Base-by-base conservation (phyloP, 2,113 vertebrate genomes). In the Tylochromis polylepis region DNA sequence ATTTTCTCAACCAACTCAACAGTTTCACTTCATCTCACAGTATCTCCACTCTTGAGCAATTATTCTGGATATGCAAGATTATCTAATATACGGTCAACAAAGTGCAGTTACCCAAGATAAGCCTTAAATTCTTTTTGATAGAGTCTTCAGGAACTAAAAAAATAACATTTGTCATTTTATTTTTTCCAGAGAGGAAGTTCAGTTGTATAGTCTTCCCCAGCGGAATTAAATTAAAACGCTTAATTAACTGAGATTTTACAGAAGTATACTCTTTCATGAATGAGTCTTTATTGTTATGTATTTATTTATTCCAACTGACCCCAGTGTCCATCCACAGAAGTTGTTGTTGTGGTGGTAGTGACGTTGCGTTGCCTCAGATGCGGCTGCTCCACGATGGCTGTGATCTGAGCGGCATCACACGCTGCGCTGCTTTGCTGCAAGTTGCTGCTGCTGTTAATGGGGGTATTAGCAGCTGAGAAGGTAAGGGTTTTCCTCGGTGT, bases 291-390 rank as follows among this genome's bases (percentile, higher is more conserved):
- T 72, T 75, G 75, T 49, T 70, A 24, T 70, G 36, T 43, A 70
- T 22, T 1, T 70, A 27, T 46, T 72, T 6, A 43, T 72, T 83
- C 20, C 8, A 34, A 94, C 98, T 95, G 90, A 99, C 98, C 98
- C 96, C 97, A 97, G 90, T 96, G 96, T 87, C 97, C 96, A 91
- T 96, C 96, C 62, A 97, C 95, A 82, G 93, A 93, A 16, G 97
- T 97, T 53, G 90, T 51, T 90, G 60, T 90, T 41, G 89, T 93
- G 11, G 97, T 94, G 6, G 88, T 81, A 18, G 88, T 92, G 90
- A 88, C 1, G 60, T 96, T 97, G 87, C 96, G 97, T 24, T 97
- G 97, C 57, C 84, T 96, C 89, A 98, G 97, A 36, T 95, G 92
- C 78, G 97, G 96, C 88, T 97, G 97, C 2, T 98, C 97, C 55